Percentiles rank a stretch among this genome's conserved stretches.
These are phyloP conservation scores for Malurus alboscapulatus DNA, from an alignment of 2,113 vertebrate species.

Conservation along the genomic window DNA sequence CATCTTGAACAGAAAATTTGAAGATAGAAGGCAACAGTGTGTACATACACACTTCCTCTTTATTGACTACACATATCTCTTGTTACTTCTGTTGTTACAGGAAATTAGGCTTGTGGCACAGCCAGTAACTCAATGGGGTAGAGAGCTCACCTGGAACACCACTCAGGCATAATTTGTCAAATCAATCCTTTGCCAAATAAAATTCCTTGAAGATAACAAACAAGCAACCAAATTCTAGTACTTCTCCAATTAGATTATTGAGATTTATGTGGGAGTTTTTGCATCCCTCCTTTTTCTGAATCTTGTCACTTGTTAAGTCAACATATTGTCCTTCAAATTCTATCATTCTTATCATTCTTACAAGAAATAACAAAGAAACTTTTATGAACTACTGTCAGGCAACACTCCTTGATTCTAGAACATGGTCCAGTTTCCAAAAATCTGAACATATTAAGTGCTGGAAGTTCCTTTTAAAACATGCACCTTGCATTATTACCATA, in stretches of 20 bases:
- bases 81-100: not conserved
- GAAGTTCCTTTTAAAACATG: not conserved
- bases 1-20: not conserved
- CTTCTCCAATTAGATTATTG: not conserved
- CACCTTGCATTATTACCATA: not conserved
- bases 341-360: not conserved
- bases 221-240: not conserved
- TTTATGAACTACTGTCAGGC: not conserved
- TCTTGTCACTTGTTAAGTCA: not conserved
- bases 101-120: not conserved
- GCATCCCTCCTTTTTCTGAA: not conserved
- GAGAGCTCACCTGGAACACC: not conserved
- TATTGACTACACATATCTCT: not conserved
- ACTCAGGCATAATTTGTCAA: not conserved
- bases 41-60: not conserved
- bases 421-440: not conserved
- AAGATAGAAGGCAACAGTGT: not conserved
- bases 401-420: not conserved
- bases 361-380: not conserved
- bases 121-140: not conserved
- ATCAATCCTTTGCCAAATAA: not conserved
- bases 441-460: not conserved
- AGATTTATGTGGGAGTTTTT: not conserved
- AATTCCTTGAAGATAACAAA: not conserved
- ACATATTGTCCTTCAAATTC: not conserved